phyloP scores from a whole-genome alignment of 2,888 invertebrate genomes.

The Phrixothrix hirtus region DNA sequence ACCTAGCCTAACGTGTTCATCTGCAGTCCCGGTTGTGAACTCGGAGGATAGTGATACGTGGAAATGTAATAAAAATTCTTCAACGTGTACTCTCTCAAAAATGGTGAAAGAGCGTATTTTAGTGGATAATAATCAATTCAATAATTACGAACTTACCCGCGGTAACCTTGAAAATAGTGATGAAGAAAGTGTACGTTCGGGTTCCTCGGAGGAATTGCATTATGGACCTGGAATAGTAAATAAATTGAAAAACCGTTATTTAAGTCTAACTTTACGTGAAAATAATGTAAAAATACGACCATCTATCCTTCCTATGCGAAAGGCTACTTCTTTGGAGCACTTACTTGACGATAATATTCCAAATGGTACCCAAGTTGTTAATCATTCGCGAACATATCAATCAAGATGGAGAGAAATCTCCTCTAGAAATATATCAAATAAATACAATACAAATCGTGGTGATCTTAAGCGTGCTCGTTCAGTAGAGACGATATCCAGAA shows the following conservation, averaged over 20 bases:
- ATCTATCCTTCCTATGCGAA: slow-evolving; percentile 69
- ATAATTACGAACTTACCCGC: slow-evolving; percentile 34
- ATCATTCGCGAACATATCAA: slow-evolving; percentile 35
- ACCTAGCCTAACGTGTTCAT: slow-evolving; percentile 43
- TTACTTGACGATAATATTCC: slow-evolving; percentile 69
- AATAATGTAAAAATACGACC: slow-evolving; percentile 66
- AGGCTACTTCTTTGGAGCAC: slow-evolving; percentile 85
- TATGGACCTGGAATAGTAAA: slow-evolving; percentile 93
- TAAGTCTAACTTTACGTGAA: slow-evolving; percentile 82
- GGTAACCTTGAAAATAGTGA: slow-evolving; percentile 42
- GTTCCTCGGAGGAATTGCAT: slow-evolving; percentile 76
- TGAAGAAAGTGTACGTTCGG: slow-evolving; percentile 53
- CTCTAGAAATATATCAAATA: slow-evolving; percentile 45
- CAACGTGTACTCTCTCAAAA: slow-evolving; percentile 41
- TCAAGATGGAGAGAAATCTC: slow-evolving; percentile 43
- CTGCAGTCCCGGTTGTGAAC: slow-evolving; percentile 39
- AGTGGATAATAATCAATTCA: slow-evolving; percentile 39
- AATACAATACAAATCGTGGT: slow-evolving; percentile 61
- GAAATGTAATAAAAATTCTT: slow-evolving; percentile 43
- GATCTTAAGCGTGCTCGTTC: slow-evolving; percentile 83
- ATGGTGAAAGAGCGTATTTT: slow-evolving; percentile 59
- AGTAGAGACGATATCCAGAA: slow-evolving; percentile 79
- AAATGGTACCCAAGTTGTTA: slow-evolving; percentile 39
- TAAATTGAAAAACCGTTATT: slow-evolving; percentile 82
- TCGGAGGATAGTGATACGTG: slow-evolving; percentile 42